A percentile compares a stretch with the other conserved stretches of the same genome.
Conservation (phyloP, 92 coral and sea anemone species). For the Plumapathes pennacea region DNA sequence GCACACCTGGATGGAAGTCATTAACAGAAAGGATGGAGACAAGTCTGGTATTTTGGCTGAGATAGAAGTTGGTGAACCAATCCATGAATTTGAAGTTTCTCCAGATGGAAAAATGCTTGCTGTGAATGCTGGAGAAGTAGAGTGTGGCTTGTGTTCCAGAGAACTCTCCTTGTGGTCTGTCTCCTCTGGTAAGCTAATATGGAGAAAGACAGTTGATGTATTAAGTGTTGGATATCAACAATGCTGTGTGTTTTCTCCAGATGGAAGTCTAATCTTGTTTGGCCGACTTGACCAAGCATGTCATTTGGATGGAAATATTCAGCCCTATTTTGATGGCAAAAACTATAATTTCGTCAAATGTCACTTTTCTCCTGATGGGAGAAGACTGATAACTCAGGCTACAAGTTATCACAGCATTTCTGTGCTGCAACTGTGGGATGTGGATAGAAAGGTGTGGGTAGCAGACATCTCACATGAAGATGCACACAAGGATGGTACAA, state of each 20-base stretch:
- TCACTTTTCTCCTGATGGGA: constrained; percentile 41
- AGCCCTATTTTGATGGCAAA: constrained; percentile 18
- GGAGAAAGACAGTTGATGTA: constrained; percentile 30
- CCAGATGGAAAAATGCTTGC: too few relatives aligned
- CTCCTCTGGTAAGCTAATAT: constrained; percentile 28
- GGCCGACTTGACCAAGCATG: constrained; percentile 44
- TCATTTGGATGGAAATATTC: not conserved
- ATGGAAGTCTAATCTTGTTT: constrained; percentile 19
- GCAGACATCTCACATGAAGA: too few relatives aligned
- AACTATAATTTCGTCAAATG: constrained; percentile 40
- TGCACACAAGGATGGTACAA: not conserved
- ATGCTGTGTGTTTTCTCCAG: constrained; percentile 56
- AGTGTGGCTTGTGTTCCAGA: too few relatives aligned
- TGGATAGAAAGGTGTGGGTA: constrained; percentile 9
- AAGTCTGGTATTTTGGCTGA: too few relatives aligned
- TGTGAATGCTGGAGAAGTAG: too few relatives aligned
- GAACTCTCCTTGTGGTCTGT: too few relatives aligned
- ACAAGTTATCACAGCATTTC: constrained; percentile 16
- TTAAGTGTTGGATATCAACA: constrained; percentile 39
- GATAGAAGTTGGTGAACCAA: too few relatives aligned
- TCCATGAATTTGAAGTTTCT: too few relatives aligned
- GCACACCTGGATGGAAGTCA: too few relatives aligned
- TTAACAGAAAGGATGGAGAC: too few relatives aligned
- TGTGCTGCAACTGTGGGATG: constrained; percentile 60
- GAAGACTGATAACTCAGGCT: constrained; percentile 29